Percentiles rank a stretch among this genome's conserved stretches.
phyloP scores from a whole-genome alignment of 2,888 invertebrate genomes.

The Cyaniris semiargus region DNA sequence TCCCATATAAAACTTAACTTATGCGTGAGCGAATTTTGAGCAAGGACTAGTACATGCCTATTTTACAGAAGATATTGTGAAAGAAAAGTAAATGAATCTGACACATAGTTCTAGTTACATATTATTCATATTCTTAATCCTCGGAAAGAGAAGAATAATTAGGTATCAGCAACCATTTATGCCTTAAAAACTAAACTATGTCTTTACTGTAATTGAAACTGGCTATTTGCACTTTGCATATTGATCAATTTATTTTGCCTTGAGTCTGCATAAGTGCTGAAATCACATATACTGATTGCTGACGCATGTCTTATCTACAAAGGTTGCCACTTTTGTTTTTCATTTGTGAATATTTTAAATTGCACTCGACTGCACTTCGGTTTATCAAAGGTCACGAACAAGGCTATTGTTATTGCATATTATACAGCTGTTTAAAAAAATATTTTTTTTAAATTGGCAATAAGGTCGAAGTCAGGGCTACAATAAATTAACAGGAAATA shows the following conservation, averaged over 20 bases:
- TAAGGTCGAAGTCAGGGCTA: neutral
- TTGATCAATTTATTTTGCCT: neutral
- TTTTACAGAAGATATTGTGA: too few species aligned
- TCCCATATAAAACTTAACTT: too few species aligned
- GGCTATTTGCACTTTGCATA: neutral
- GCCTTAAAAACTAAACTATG: neutral
- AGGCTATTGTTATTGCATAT: neutral
- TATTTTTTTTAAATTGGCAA: too few species aligned
- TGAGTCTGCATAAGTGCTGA: neutral
- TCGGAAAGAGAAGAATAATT: too few species aligned
- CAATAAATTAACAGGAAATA: neutral
- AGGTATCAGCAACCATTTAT: too few species aligned
- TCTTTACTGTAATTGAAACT: neutral
- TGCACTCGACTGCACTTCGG: neutral
- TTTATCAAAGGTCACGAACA: neutral
- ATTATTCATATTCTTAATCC: too few species aligned
- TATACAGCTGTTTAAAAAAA: too few species aligned
- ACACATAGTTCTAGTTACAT: too few species aligned
- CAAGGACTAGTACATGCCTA: too few species aligned
- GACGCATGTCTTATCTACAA: neutral
- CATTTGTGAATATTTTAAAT: neutral
- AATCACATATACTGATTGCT: neutral
- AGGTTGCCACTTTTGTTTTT: neutral
- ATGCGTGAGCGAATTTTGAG: too few species aligned
- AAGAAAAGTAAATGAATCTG: too few species aligned